Evolutionary conservation across 2,113 vertebrate species (phyloP), one percentile per base, ranked within the genome.

Genomic region (Eulacestoma nigropectus): DNA sequence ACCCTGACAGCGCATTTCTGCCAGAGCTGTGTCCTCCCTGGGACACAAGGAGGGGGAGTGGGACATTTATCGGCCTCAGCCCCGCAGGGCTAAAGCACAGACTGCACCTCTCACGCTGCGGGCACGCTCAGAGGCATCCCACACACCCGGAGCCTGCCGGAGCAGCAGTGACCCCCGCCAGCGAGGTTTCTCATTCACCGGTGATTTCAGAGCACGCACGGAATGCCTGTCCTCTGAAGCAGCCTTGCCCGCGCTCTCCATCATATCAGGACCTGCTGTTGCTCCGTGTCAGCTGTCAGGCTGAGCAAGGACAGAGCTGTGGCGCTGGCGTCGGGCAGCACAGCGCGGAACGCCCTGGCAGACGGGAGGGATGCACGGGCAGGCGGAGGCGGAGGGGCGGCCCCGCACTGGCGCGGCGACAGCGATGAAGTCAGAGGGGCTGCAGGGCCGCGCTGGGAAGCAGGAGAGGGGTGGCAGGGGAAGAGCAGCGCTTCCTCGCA

Each of bases 161-260:
- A 47, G 65, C 13, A 2, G 88, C 86, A 88, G 79, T 65, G 86
- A 14, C 11, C 44, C 49, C 89, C 49, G 55, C 41, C 92, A 52
- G 60, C 4, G 4, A 75, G 60, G 5, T n/a, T 47, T 23, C 47
- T n/a, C 3, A 3, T 37, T 46, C 69, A 15, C 14, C 1, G 1
- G 17, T 0, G 27, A 18, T n/a, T 25, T 27, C 5, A 2, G 70
- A 46, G 75, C 55, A 22, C 0, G 7, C 57, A 19, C 1, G 29
- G 70, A 26, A n/a, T 25, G 74, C 60, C 62, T 9, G 56, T 11
- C n/a, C 57, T 47, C 52, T 5, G 77, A 22, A 63, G 65, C 56
- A 47, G 72, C 15, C 53, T 57, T 1, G 2, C 53, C 18, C 0
- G 1, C n/a, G 27, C 68, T 78, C 64, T 42, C 75, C 57, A 15